Percentiles rank a stretch among this genome's conserved stretches.
phyloP scores from a whole-genome alignment of 2,888 invertebrate genomes.

The Darwinula stevensoni region DNA sequence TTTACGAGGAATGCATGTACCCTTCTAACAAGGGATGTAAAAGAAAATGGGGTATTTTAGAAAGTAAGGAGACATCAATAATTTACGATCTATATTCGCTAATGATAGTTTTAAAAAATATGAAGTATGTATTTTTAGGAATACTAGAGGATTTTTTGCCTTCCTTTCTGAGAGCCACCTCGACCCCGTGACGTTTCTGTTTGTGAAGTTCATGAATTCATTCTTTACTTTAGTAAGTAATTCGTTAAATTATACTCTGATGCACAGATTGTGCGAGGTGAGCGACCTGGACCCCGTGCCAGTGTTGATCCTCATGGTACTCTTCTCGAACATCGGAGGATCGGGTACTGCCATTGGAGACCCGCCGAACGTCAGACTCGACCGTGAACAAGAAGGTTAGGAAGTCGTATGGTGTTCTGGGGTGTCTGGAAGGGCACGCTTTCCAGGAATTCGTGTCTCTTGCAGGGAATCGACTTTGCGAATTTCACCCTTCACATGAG shows the following conservation, averaged over 20 bases:
- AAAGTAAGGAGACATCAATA: too few species aligned
- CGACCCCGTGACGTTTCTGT: not conserved
- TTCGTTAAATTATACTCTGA: slow-evolving; percentile 6
- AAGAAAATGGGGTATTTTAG: too few species aligned
- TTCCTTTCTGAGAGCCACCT: slow-evolving; percentile 1
- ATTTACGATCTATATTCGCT: too few species aligned
- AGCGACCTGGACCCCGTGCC: slow-evolving; percentile 61
- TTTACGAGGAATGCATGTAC: too few species aligned
- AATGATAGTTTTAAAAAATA: too few species aligned
- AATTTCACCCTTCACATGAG: slow-evolving; percentile 51
- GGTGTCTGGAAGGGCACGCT: too few species aligned
- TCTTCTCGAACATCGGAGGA: slow-evolving; percentile 70
- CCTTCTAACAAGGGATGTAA: too few species aligned
- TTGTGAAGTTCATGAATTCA: not conserved
- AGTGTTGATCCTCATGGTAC: slow-evolving; percentile 52
- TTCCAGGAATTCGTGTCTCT: too few species aligned
- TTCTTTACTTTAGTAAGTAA: slow-evolving; percentile 14
- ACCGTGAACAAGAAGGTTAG: slow-evolving; percentile 35
- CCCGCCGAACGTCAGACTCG: slow-evolving; percentile 72
- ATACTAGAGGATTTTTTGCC: too few species aligned
- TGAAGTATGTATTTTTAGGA: too few species aligned
- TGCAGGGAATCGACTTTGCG: slow-evolving; percentile 48
- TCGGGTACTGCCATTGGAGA: slow-evolving; percentile 70
- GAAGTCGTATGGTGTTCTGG: slow-evolving; percentile 25
- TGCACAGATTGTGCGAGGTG: slow-evolving; percentile 45